Conservation (phyloP, 2,797 vertebrate genomes). For the Anolis apletophallus region DNA sequence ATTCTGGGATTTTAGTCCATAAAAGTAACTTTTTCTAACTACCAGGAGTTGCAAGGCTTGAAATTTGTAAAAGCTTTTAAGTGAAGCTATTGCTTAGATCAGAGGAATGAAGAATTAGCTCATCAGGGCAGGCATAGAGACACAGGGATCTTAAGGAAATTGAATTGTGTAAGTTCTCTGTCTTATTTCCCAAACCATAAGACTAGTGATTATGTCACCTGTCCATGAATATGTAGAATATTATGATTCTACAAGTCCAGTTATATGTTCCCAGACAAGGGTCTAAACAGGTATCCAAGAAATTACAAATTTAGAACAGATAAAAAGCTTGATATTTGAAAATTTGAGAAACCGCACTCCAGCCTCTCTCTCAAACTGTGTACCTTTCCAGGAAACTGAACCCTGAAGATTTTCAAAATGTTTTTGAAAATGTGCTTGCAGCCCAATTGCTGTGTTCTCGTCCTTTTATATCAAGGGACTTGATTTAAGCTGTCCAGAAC, state of each 20-base stretch:
- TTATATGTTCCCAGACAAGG: neutral
- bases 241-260: neutral
- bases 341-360: neutral
- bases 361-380: neutral
- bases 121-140: too few species aligned
- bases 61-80: neutral
- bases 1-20: too few species aligned
- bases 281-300: neutral
- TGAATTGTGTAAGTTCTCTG: too few species aligned
- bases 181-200: neutral
- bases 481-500: constrained; percentile 21
- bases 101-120: neutral
- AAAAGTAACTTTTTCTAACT: too few species aligned
- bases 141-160: neutral
- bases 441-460: constrained; percentile 18
- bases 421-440: constrained; percentile 16
- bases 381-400: constrained; percentile 14
- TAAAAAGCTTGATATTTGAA: neutral
- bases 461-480: constrained; percentile 3
- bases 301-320: neutral
- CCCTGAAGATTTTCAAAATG: neutral
- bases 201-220: too few species aligned
- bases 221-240: neutral
- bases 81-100: neutral
- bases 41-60: neutral